These are phyloP conservation scores for Pipistrellus pygmaeus DNA, from an alignment of 2,797 vertebrate species.

Conservation along the genomic window DNA sequence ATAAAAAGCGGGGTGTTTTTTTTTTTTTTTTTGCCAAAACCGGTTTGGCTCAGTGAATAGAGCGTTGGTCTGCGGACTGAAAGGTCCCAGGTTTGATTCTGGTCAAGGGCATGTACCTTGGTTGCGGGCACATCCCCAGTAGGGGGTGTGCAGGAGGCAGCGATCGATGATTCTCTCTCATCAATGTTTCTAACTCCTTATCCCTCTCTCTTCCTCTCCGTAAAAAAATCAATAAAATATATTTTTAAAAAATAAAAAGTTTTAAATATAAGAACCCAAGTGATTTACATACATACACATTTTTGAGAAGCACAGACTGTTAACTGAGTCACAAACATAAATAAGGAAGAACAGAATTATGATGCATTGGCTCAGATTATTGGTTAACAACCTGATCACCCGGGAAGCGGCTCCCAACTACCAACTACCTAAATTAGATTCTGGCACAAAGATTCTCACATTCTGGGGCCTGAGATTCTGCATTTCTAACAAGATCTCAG, in stretches of 20 bases:
- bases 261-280: not conserved
- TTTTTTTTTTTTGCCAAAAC: too few relatives aligned
- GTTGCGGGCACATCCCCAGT: too few relatives aligned
- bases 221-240: too few relatives aligned
- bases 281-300: not conserved
- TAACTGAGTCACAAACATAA: slow-evolving; percentile 11
- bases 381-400: not conserved
- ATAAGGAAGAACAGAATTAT: not conserved
- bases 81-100: too few relatives aligned
- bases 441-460: not conserved
- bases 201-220: too few relatives aligned
- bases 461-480: not conserved
- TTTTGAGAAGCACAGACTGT: not conserved
- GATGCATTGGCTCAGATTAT: slow-evolving; percentile 14
- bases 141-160: too few relatives aligned
- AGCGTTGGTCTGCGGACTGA: too few relatives aligned
- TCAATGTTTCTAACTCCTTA: too few relatives aligned
- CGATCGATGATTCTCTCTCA: too few relatives aligned
- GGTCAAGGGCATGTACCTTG: too few relatives aligned
- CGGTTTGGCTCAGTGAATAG: too few relatives aligned
- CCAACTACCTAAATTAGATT: not conserved
- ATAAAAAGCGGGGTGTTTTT: not conserved
- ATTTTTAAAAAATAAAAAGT: not conserved
- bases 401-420: not conserved
- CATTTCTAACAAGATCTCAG: not conserved